phyloP scores from a whole-genome alignment of 2,888 invertebrate species.

The Cheilosia pagana region DNA sequence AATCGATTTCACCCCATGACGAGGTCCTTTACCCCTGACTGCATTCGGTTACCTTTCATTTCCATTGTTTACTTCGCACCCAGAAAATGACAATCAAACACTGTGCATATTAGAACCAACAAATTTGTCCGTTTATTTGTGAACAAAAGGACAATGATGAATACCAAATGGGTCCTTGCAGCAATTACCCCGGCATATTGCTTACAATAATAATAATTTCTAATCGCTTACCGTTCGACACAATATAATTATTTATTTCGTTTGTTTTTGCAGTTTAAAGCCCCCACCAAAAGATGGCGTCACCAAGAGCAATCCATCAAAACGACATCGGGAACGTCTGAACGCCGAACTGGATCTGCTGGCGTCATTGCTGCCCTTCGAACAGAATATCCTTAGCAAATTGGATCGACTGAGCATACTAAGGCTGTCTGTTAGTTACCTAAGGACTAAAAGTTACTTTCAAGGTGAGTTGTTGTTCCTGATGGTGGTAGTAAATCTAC shows the following conservation, averaged over 20 bases:
- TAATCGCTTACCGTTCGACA: slow-evolving; percentile 45
- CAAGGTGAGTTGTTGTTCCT: slow-evolving; percentile 95
- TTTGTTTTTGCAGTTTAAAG: slow-evolving; percentile 90
- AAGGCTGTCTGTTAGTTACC: slow-evolving; percentile 98
- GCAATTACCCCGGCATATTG: slow-evolving; percentile 46
- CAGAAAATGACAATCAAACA: slow-evolving; percentile 49
- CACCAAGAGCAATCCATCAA: slow-evolving; percentile 98
- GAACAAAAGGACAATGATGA: slow-evolving; percentile 17
- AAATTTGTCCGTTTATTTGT: neutral
- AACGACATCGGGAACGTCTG: slow-evolving; percentile 97
- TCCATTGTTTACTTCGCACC: slow-evolving; percentile 69
- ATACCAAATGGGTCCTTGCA: slow-evolving; percentile 29
- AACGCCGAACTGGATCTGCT: slow-evolving; percentile 99
- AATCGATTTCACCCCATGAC: slow-evolving; percentile 80
- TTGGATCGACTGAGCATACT: slow-evolving; percentile 98
- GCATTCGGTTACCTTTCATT: slow-evolving; percentile 46
- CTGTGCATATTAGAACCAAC: slow-evolving; percentile 46
- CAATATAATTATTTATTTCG: slow-evolving; percentile 2
- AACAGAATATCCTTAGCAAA: slow-evolving; percentile 98
- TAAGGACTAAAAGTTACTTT: slow-evolving; percentile 99
- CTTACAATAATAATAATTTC: slow-evolving; percentile 40
- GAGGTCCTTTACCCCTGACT: slow-evolving; percentile 67
- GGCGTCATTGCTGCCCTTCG: slow-evolving; percentile 97
- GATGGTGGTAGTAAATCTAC: slow-evolving; percentile 12
- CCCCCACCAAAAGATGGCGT: slow-evolving; percentile 97